Evolutionary conservation across 2,113 vertebrate species (phyloP).

Genomic region (Neodontobutis hainanensis): DNA sequence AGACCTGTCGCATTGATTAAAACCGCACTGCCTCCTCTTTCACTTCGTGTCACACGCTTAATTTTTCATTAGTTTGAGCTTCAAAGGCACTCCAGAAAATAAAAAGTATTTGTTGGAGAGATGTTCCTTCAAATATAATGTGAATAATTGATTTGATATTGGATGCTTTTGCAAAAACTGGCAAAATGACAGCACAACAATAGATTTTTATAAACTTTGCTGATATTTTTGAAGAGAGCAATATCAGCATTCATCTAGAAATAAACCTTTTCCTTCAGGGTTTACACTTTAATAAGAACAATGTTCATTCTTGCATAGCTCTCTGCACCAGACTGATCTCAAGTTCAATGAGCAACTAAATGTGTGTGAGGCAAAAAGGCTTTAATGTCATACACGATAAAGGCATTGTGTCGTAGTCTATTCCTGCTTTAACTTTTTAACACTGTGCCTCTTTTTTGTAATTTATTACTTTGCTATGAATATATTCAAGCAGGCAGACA

Average conservation of each 20-base stretch:
- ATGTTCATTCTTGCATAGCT: conserved; percentile 12
- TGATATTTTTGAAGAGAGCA: conserved; percentile 19
- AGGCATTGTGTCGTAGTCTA: neutral
- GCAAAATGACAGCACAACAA: neutral
- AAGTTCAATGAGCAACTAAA: conserved; percentile 14
- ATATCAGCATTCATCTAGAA: conserved; percentile 35
- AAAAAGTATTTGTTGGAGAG: conserved; percentile 17
- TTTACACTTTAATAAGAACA: conserved; percentile 8
- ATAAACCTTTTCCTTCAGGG: conserved; percentile 17
- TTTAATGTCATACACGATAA: neutral
- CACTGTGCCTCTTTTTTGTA: conserved; percentile 18
- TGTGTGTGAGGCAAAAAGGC: neutral
- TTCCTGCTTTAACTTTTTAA: conserved; percentile 32
- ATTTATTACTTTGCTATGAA: conserved; percentile 33
- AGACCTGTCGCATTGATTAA: conserved; percentile 54
- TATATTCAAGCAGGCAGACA: conserved; percentile 43
- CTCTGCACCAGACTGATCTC: conserved; percentile 30
- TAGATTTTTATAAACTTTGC: conserved; percentile 20
- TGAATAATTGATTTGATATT: conserved; percentile 8
- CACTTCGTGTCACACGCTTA: conserved; percentile 20
- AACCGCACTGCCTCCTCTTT: conserved; percentile 24
- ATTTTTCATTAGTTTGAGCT: conserved; percentile 32
- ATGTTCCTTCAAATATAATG: neutral
- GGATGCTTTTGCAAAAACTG: neutral
- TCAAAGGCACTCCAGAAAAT: conserved; percentile 23